Conservation (phyloP, 2,888 invertebrate genomes). For the Strigamia crassipes region DNA sequence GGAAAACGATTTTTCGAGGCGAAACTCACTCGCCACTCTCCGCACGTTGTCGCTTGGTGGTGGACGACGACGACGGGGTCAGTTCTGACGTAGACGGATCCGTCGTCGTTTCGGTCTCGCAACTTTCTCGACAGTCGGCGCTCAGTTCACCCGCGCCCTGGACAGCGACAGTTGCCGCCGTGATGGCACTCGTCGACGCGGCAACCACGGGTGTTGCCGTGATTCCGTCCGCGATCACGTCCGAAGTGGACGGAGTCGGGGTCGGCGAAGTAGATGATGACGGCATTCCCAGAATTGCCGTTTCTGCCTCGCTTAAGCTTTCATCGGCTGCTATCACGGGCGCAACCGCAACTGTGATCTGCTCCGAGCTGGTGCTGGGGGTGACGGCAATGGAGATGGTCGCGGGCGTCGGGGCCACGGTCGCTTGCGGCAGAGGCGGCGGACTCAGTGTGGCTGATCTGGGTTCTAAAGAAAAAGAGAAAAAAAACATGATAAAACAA, state of each 20-base stretch:
- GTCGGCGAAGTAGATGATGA: neutral
- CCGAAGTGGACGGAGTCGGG: conserved; percentile 36
- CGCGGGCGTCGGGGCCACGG: conserved; percentile 52
- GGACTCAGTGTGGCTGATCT: conserved; percentile 32
- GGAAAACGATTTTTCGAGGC: neutral
- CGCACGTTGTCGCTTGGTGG: neutral
- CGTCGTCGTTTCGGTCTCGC: neutral
- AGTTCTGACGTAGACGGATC: neutral
- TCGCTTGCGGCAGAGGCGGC: conserved; percentile 49
- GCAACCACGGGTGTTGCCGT: conserved; percentile 50
- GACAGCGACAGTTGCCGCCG: neutral
- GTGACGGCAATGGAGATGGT: conserved; percentile 56
- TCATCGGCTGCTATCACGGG: conserved; percentile 1
- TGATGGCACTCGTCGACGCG: neutral
- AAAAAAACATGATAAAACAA: neutral
- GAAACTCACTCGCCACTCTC: neutral
- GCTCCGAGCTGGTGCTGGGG: conserved; percentile 56
- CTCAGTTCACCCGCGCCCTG: neutral
- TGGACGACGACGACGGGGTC: neutral
- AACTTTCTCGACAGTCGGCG: neutral
- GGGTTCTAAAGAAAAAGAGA: neutral
- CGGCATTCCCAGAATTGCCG: neutral
- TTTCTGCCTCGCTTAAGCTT: neutral
- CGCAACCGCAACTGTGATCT: conserved; percentile 20
- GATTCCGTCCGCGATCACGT: conserved; percentile 50